phyloP scores from a whole-genome alignment of 2,888 invertebrate species.

The Drosophila ustulata region DNA sequence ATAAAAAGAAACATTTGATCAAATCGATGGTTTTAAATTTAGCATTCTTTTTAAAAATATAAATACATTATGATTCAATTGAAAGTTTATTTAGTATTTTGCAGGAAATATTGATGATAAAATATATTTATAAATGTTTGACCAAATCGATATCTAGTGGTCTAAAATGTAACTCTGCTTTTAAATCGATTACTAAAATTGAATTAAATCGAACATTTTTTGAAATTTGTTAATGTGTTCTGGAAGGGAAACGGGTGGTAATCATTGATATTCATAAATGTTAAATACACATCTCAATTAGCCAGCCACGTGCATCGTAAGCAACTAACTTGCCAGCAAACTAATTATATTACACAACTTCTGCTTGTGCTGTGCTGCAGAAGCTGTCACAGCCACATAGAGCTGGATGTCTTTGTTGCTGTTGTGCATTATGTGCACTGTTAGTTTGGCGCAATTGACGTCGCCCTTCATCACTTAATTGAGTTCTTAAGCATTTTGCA shows the following conservation, averaged over 20 bases:
- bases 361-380: slow-evolving; percentile 7
- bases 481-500: slow-evolving; percentile 66
- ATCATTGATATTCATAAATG: slow-evolving; percentile 4
- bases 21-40: no score
- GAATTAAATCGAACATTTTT: no score
- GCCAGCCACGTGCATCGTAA: slow-evolving; percentile 3
- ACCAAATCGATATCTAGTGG: no score
- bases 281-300: slow-evolving; percentile 4
- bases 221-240: background rate
- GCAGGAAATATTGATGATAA: no score
- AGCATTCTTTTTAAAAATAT: no score
- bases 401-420: slow-evolving; percentile 6
- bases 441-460: slow-evolving; percentile 39
- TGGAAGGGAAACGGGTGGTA: background rate
- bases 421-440: slow-evolving; percentile 24
- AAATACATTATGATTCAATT: no score
- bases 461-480: slow-evolving; percentile 61
- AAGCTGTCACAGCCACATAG: slow-evolving; percentile 9
- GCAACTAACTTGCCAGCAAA: slow-evolving; percentile 16
- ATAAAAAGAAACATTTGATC: no score
- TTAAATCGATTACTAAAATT: no score
- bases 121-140: no score
- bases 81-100: no score
- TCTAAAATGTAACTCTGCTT: no score
- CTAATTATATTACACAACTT: slow-evolving; percentile 42